Percentiles rank a stretch among this genome's conserved stretches.
Evolutionary conservation across 2,113 vertebrate species (phyloP).

Genomic region (Poeciliopsis turrubarensis): DNA sequence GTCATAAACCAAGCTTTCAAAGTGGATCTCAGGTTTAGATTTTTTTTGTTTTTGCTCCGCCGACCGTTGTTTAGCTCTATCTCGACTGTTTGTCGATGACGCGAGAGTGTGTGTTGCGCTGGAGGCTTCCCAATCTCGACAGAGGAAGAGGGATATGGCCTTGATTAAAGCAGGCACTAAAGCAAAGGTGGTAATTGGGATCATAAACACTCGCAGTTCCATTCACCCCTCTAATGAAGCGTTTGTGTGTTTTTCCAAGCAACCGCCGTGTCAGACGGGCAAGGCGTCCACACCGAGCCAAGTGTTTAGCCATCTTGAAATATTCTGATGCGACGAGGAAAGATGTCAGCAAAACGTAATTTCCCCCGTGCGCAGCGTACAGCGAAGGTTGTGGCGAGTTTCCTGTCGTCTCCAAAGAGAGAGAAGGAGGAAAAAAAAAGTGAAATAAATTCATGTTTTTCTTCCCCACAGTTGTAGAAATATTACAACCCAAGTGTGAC

Average conservation of each 20-base stretch:
- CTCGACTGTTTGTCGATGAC: constrained; percentile 28
- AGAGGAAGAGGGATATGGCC: constrained; percentile 65
- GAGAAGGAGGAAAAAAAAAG: neutral
- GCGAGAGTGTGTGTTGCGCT: constrained; percentile 20
- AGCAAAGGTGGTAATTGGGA: constrained; percentile 78
- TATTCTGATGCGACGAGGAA: constrained; percentile 8
- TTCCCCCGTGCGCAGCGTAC: neutral
- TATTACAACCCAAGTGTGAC: neutral
- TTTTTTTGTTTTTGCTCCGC: constrained; percentile 1
- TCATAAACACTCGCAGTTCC: constrained; percentile 81
- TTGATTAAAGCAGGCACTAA: constrained; percentile 75
- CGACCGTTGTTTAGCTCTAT: constrained; percentile 5
- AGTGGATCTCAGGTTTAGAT: neutral
- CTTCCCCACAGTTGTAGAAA: neutral
- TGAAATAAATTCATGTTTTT: neutral
- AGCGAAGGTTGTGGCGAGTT: neutral
- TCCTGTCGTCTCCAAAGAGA: neutral
- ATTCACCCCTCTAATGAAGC: constrained; percentile 73
- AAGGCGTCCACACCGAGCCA: constrained; percentile 20
- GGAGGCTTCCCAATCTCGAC: constrained; percentile 40
- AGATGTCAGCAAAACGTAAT: constrained; percentile 20
- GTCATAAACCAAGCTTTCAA: constrained; percentile 1
- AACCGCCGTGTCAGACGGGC: constrained; percentile 51
- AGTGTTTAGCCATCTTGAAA: constrained; percentile 19
- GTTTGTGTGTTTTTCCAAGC: constrained; percentile 58